Evolutionary conservation across 2,113 vertebrate species (phyloP), one percentile per base, ranked within the genome.

Genomic region (Trogon surrucura): DNA sequence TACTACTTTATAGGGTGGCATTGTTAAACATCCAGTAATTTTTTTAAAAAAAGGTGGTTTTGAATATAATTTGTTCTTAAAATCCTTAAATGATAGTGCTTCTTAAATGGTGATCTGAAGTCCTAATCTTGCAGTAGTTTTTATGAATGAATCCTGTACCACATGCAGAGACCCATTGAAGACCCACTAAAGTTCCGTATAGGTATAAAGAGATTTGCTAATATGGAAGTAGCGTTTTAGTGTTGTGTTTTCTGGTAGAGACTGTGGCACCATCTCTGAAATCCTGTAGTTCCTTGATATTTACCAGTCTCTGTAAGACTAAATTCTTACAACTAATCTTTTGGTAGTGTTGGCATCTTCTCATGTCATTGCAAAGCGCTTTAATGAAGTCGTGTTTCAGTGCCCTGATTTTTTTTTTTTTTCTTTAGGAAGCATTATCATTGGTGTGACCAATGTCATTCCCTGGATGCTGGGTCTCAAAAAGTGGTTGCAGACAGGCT

Each of bases 11-110:
- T 64, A 29, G 57, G 8, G 44, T 83, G 85, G 34, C 50, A 27
- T 23, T 72, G 41, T 71, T 89, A 73, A 92, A 53, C 36, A 45
- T 75, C 86, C 62, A 36, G 26, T 92, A 74, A 66, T 91, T 69
- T 83, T 5, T 2, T 13, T 3, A 5, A 57, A 51, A 45, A 47
- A 1, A 2, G 2, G 34, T 34, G 36, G 32, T 64, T 44, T 83
- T 78, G 25, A 15, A 54, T 74, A 18, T 44, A 79, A 19, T 48
- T 85, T 48, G 34, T 84, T 71, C 20, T 70, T 61, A 11, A 61
- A 56, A 29, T 26, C 15, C 13, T 47, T 81, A 48, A 47, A 45
- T 47, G 2, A 3, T 60, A 1, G 0, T n/a, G 13, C 45, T 56
- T 1, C 4, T 56, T 47, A 71, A 14, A 13, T 1, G 3, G 11